These are phyloP conservation scores for Trachops cirrhosus DNA, from an alignment of 2,797 vertebrate genomes.

Conservation along the genomic window DNA sequence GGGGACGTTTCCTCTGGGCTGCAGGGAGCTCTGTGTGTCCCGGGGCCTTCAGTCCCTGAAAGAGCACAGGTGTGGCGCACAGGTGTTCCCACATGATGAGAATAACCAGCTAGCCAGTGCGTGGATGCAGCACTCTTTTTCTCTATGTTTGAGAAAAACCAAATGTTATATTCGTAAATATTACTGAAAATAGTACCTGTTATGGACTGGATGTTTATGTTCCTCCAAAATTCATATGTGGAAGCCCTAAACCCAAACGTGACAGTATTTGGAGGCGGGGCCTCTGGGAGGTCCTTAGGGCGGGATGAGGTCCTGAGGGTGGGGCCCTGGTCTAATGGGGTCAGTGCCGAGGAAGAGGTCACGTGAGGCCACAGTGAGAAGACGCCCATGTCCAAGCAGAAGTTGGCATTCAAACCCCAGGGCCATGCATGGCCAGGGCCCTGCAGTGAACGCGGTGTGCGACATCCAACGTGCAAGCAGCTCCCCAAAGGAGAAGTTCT, in stretches of 20 bases:
- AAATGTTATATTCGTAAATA: background rate
- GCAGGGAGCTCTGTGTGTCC: background rate
- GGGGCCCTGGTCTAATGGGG: background rate
- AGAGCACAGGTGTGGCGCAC: background rate
- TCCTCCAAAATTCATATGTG: background rate
- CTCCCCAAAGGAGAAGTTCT: background rate
- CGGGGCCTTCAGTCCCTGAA: background rate
- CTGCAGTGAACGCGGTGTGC: rapidly evolving
- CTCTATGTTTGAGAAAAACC: background rate
- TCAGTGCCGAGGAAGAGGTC: background rate
- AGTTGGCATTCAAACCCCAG: background rate
- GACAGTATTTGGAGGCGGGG: background rate
- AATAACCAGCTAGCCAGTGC: background rate
- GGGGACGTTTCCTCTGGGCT: background rate
- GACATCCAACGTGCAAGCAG: background rate
- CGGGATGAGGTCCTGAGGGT: background rate
- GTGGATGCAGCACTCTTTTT: background rate
- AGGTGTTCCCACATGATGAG: background rate
- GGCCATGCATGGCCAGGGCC: too few species aligned
- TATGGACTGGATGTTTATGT: background rate
- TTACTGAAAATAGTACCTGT: background rate
- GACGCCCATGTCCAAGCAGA: background rate
- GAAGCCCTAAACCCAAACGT: background rate
- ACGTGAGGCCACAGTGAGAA: background rate
- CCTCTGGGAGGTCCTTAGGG: background rate